These are phyloP conservation scores for Catamblyrhynchus diadema DNA, from an alignment of 2,797 vertebrate species.

Conservation along the genomic window DNA sequence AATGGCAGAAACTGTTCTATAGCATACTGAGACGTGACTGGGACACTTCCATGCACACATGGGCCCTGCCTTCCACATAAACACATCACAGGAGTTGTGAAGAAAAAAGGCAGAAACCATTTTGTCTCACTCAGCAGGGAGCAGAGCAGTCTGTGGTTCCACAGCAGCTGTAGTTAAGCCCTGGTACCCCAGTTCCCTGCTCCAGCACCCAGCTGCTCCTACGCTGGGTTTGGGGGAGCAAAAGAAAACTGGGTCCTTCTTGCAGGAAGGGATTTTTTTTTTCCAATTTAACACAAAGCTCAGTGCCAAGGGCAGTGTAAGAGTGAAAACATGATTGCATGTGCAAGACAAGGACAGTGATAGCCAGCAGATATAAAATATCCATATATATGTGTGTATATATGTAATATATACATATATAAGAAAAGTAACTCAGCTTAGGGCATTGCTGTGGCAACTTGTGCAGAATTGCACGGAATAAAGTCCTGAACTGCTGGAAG, in stretches of 20 bases:
- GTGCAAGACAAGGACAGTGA: not conserved
- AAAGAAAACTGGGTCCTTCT: not conserved
- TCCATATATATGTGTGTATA: accelerated
- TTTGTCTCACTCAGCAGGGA: not conserved
- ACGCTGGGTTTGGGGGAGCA: not conserved
- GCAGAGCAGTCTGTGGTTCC: accelerated
- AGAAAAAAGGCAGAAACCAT: slow-evolving; percentile 10
- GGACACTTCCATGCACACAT: not conserved
- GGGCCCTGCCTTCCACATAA: not conserved
- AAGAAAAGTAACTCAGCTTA: not conserved
- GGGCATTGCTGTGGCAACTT: not conserved
- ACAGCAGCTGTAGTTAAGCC: not conserved
- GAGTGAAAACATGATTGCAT: not conserved
- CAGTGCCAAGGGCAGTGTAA: not conserved
- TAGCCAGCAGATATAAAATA: not conserved
- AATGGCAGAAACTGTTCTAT: not conserved
- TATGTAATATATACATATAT: not conserved
- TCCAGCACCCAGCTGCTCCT: not conserved
- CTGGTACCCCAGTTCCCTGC: not conserved
- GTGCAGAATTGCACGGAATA: not conserved
- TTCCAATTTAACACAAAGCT: not conserved
- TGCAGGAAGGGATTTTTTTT: not conserved
- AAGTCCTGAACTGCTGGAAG: not conserved
- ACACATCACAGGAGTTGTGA: not conserved
- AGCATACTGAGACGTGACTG: not conserved